Conservation (phyloP, 1,140 invertebrate species). For the Drosophila erecta region DNA sequence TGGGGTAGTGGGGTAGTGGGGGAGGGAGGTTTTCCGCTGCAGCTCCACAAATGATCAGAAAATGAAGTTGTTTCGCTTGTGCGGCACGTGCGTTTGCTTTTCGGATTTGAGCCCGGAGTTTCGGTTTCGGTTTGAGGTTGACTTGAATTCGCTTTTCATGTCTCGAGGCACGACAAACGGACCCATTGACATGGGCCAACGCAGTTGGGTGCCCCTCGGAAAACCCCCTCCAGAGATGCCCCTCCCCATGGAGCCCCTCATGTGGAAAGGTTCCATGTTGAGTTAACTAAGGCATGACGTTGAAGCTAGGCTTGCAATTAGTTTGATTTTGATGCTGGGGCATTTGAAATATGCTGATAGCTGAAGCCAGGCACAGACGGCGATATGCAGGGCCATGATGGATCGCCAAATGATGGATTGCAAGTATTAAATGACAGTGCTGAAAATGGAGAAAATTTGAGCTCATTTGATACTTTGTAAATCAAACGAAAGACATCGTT, state of each 20-base stretch:
- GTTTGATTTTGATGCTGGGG: constrained; percentile 54
- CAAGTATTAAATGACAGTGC: neutral
- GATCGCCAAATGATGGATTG: constrained; percentile 21
- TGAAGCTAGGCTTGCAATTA: constrained; percentile 57
- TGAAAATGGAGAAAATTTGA: no score
- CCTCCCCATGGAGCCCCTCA: neutral
- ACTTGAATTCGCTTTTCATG: constrained; percentile 53
- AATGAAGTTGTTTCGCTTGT: constrained; percentile 82
- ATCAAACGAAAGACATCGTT: neutral
- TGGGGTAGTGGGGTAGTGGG: neutral
- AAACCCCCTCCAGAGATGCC: constrained; percentile 1
- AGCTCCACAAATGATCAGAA: constrained; percentile 65
- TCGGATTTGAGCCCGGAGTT: constrained; percentile 43
- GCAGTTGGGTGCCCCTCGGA: constrained; percentile 49
- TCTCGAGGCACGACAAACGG: constrained; percentile 52
- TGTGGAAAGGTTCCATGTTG: constrained; percentile 52
- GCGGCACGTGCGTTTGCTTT: constrained; percentile 81
- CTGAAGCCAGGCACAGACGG: constrained; percentile 24
- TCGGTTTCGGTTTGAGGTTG: constrained; percentile 1
- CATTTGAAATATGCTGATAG: constrained; percentile 56
- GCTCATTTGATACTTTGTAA: neutral
- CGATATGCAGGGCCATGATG: constrained; percentile 36
- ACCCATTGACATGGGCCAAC: constrained; percentile 59
- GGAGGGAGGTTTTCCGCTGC: constrained; percentile 11
- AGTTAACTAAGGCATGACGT: constrained; percentile 56